Evolutionary conservation across 1,140 invertebrate genomes (phyloP).

Genomic region (Achatina immaculata): DNA sequence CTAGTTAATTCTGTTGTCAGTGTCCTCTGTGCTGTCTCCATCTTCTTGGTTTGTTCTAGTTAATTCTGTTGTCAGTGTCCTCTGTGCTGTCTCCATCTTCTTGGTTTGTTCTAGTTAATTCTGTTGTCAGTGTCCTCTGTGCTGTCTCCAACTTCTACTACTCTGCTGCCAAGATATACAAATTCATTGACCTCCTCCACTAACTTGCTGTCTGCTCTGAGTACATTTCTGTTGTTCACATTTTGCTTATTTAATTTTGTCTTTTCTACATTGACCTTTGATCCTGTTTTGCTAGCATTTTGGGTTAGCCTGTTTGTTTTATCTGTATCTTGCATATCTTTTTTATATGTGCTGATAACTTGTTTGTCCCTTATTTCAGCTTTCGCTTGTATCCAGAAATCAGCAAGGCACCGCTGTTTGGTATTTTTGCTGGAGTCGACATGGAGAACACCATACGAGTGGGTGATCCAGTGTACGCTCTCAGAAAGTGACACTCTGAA

Average conservation of each 20-base stretch:
- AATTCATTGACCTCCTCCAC: too few species aligned
- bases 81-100: neutral
- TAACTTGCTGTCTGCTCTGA: too few species aligned
- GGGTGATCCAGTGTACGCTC: conserved; percentile 7
- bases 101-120: too few species aligned
- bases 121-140: too few species aligned
- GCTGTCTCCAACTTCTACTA: too few species aligned
- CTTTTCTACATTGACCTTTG: too few species aligned
- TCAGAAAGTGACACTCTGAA: conserved; percentile 16
- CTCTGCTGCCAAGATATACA: too few species aligned
- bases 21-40: neutral
- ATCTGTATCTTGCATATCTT: neutral
- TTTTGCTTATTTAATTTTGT: too few species aligned
- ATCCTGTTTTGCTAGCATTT: too few species aligned
- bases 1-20: neutral
- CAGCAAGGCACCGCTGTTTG: conserved; percentile 10
- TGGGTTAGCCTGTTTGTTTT: too few species aligned
- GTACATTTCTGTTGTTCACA: too few species aligned
- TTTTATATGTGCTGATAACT: neutral
- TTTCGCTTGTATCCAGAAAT: conserved; percentile 12
- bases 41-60: neutral
- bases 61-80: neutral
- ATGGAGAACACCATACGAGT: neutral
- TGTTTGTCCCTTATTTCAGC: neutral
- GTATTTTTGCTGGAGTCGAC: conserved; percentile 4